Percentiles rank a stretch among this genome's conserved stretches.
Evolutionary conservation across 2,113 vertebrate species (phyloP).

Genomic region (Proterorhinus semilunaris): DNA sequence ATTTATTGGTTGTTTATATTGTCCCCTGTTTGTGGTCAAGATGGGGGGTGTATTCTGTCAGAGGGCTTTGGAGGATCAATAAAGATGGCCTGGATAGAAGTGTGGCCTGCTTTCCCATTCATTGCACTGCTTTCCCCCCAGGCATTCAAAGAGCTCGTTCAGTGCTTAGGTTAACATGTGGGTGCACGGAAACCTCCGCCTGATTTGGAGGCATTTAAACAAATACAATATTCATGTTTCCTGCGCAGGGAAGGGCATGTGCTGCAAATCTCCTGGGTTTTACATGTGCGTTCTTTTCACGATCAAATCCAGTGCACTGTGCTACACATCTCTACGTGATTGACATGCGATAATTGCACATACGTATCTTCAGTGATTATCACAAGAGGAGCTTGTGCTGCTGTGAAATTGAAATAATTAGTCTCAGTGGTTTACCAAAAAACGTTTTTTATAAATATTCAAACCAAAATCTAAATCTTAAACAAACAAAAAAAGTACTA

Average conservation of each 20-base stretch:
- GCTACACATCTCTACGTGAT: neutral
- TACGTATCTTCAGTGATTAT: conserved; percentile 8
- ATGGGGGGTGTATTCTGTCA: conserved; percentile 61
- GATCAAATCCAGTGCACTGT: neutral
- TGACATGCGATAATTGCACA: conserved; percentile 25
- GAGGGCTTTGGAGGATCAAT: conserved; percentile 75
- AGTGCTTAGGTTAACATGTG: conserved; percentile 53
- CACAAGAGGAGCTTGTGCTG: conserved; percentile 6
- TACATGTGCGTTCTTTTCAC: neutral
- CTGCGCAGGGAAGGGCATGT: neutral
- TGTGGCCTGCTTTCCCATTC: conserved; percentile 71
- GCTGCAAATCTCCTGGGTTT: conserved; percentile 2
- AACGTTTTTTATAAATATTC: conserved; percentile 3
- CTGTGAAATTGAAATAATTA: conserved; percentile 5
- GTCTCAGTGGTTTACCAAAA: neutral
- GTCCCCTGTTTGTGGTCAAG: conserved; percentile 63
- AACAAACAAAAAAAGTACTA: too few species aligned
- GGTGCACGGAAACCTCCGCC: conserved; percentile 25
- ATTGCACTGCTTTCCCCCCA: conserved; percentile 58
- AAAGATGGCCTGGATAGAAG: conserved; percentile 77
- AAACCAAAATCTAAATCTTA: too few species aligned
- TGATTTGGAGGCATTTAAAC: conserved; percentile 26
- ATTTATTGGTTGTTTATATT: conserved; percentile 78
- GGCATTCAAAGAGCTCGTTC: conserved; percentile 31
- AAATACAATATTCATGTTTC: conserved; percentile 40